Conservation (phyloP, 2,113 vertebrate species). For the Leptodactylus fuscus region DNA sequence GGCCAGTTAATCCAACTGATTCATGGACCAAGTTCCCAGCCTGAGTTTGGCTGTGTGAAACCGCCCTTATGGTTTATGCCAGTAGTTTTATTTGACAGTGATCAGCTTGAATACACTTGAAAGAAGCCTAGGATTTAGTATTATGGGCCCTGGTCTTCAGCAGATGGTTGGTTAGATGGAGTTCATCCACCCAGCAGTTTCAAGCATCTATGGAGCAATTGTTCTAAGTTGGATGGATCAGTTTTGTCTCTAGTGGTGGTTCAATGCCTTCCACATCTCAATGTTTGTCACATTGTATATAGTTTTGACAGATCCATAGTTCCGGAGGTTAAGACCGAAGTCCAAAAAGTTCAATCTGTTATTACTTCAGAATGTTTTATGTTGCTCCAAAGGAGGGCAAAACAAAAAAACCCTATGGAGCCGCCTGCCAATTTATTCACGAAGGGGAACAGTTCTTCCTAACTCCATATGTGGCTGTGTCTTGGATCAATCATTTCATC, state of each 20-base stretch:
- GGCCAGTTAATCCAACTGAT: too few relatives aligned
- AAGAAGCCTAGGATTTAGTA: not conserved
- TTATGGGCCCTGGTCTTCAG: not conserved
- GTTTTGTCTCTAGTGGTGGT: not conserved
- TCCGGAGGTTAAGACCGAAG: not conserved
- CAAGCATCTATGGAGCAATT: not conserved
- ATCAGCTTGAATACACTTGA: not conserved
- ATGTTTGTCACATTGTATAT: not conserved
- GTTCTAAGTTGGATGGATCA: not conserved
- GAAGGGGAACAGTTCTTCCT: not conserved
- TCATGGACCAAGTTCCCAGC: too few relatives aligned
- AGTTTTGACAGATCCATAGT: not conserved
- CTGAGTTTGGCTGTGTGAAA: too few relatives aligned
- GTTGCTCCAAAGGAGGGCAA: constrained; percentile 12
- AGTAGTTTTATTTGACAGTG: too few relatives aligned
- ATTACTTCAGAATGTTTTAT: constrained; percentile 5
- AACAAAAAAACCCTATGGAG: not conserved
- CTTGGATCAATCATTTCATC: constrained; percentile 5
- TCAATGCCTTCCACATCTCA: not conserved
- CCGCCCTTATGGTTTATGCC: too few relatives aligned
- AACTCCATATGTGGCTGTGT: not conserved
- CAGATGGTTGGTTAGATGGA: not conserved
- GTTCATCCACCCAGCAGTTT: not conserved
- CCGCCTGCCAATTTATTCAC: not conserved
- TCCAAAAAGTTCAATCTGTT: constrained; percentile 13